Evolutionary conservation across 2,797 vertebrate species (phyloP).

Genomic region (Micromesistius poutassou): DNA sequence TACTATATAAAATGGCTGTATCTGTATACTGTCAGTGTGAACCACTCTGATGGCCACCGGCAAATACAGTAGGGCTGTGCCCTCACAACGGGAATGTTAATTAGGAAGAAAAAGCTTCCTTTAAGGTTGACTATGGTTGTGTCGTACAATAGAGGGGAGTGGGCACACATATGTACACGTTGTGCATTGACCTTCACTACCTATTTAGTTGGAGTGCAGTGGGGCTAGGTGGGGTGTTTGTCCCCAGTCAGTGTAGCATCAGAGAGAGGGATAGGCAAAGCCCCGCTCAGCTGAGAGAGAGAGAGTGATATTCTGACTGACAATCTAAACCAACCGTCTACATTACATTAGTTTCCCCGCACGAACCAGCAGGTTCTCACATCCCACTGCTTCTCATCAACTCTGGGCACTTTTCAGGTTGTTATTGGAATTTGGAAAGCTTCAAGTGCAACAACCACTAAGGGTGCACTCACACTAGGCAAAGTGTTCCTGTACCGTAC

Average conservation of each 20-base stretch:
- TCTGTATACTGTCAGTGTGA: slow-evolving; percentile 25
- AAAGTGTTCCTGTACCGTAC: too few relatives aligned
- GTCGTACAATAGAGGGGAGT: too few relatives aligned
- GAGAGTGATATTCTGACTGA: slow-evolving; percentile 1
- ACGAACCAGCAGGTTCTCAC: too few relatives aligned
- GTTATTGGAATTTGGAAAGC: too few relatives aligned
- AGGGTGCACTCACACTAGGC: too few relatives aligned
- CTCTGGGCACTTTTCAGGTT: neutral
- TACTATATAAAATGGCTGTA: neutral
- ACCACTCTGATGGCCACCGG: neutral
- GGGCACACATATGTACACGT: slow-evolving; percentile 8
- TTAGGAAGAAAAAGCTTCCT: too few relatives aligned
- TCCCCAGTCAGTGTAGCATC: slow-evolving; percentile 6
- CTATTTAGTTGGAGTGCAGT: slow-evolving; percentile 28
- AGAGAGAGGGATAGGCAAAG: neutral
- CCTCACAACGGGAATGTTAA: neutral
- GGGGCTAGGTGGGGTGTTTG: slow-evolving; percentile 6
- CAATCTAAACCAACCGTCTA: neutral
- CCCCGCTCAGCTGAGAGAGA: slow-evolving; percentile 3
- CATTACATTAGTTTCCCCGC: neutral
- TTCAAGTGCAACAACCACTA: too few relatives aligned
- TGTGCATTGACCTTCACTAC: neutral
- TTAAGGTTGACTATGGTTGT: too few relatives aligned
- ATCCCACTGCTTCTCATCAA: too few relatives aligned
- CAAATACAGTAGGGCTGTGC: neutral